Evolutionary conservation across 1,140 invertebrate genomes (phyloP), one percentile per base, ranked within the genome.

Genomic region (Formica selysi): DNA sequence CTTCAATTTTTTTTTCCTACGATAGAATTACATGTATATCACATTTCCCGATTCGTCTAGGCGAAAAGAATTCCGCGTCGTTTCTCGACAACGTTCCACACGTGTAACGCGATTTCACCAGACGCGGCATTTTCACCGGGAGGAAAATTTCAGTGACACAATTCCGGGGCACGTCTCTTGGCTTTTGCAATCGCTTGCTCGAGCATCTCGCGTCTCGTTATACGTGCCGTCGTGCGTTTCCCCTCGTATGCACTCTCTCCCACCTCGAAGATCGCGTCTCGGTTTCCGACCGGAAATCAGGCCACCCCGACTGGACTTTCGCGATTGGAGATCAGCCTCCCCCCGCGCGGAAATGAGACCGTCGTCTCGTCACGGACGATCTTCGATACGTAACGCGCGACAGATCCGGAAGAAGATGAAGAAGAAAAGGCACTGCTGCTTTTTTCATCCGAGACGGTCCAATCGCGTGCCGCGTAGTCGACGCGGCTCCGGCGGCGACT

Each of bases 401-500:
- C 3, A 1, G 2, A 76, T 38, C 19, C 4, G 57, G 32, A 38
- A 59, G 22, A 38, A 6, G 64, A 32, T 32, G 32, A 32, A 11
- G 7, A 36, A 8, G 32, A 26, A 65, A 86, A 73, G 84, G 85
- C 89, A 87, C 83, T 5, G 48, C 13, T 51, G 32, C 13, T 51
- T 19, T 19, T 92, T 80, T 91, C 90, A 54, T 59, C 36, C 26
- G n/a, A 11, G 70, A 86, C 54, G 29, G 83, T 89, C 86, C 83
- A 85, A 76, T 89, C 36, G 89, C 85, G 85, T 68, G 91, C 91
- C 89, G 92, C 91, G 86, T 79, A 84, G 74, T 80, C 85, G 48
- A 6, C 76, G 78, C 87, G 85, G 87, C 86, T 90, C 54, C 10
- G 89, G 90, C 90, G 88, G 84, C 91, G 90, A 93, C 93, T 94